Conservation (phyloP, 2,113 vertebrate genomes). For the Salvelinus sp. region DNA sequence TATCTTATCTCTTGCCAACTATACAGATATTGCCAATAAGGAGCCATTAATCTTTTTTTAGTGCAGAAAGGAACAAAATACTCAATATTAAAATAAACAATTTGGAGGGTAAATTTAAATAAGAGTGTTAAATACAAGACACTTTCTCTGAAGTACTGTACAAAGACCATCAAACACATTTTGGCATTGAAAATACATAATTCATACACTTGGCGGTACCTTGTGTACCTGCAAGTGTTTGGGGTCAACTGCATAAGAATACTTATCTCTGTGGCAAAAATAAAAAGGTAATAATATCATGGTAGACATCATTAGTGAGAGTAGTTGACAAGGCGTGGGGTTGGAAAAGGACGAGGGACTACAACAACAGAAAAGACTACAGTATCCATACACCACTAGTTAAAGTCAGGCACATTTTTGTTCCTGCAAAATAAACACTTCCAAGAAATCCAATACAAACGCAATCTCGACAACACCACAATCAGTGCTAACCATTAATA, state of each 20-base stretch:
- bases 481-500: conserved; percentile 69
- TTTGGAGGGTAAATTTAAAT: conserved; percentile 84
- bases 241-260: conserved; percentile 26
- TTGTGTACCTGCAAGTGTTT: neutral
- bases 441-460: conserved; percentile 60
- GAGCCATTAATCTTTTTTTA: conserved; percentile 63
- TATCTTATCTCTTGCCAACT: conserved; percentile 60
- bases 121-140: conserved; percentile 84
- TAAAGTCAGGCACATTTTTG: conserved; percentile 76
- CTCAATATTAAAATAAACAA: conserved; percentile 78
- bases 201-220: too few species aligned
- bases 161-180: conserved; percentile 75
- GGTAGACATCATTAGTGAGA: conserved; percentile 47
- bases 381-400: conserved; percentile 70
- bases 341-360: neutral
- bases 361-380: conserved; percentile 18
- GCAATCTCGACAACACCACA: conserved; percentile 70
- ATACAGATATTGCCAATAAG: conserved; percentile 67
- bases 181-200: conserved; percentile 66
- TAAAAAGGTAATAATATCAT: neutral
- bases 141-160: conserved; percentile 82
- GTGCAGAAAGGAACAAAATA: conserved; percentile 68
- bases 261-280: conserved; percentile 43
- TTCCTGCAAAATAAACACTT: conserved; percentile 81
- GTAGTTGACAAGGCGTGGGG: conserved; percentile 72